Base-by-base conservation (phyloP, 2,797 vertebrate species). In the Hozukius guyotensis region DNA sequence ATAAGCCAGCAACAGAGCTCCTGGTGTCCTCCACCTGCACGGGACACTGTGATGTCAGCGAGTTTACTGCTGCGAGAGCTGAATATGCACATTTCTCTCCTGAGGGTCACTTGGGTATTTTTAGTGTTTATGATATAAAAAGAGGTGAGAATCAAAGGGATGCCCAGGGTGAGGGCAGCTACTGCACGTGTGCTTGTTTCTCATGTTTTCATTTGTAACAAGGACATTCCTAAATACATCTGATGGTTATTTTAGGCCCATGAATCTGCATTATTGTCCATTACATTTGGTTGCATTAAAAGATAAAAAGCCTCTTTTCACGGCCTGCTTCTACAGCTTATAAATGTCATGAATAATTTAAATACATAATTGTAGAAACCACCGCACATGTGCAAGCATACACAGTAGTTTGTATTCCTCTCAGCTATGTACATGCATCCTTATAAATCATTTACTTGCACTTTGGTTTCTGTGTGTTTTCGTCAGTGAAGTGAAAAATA, bases 11-110 rank as follows among this genome's bases (percentile, higher is more conserved):
- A 75, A 63, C 64, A 16, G 56, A 73, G 73, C 84, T 87, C 60
- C 53, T 70, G 84, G 79, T 83, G 92, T 93, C 92, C 93, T 94
- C 92, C 93, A 94, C 91, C 93, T 93, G 91, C 86, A 66, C 56
- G 72, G 90, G 88, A 94, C 88, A 87, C 77, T 78, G 92, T 91
- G 90, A 92, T 89, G 92, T 95, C 94, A 94, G 94, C 93, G 71
- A 64, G 72, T 94, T 94, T 90, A 76, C 84, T 82, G 90, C 85
- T 81, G 87, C 24, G 80, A 80, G 73, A 86, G 90, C 91, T 90
- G 89, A 93, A 91, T 86, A 84, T 90, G 90, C 91, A 90, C 87
- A 83, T 88, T 62, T 74, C 80, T 74, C 87, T 93, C 88, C 82
- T 75, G 73, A 81, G 90, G 93, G 92, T 92, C 92, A 93, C 80